Conservation (phyloP, 1,140 invertebrate species). For the Monochamus saltuarius region DNA sequence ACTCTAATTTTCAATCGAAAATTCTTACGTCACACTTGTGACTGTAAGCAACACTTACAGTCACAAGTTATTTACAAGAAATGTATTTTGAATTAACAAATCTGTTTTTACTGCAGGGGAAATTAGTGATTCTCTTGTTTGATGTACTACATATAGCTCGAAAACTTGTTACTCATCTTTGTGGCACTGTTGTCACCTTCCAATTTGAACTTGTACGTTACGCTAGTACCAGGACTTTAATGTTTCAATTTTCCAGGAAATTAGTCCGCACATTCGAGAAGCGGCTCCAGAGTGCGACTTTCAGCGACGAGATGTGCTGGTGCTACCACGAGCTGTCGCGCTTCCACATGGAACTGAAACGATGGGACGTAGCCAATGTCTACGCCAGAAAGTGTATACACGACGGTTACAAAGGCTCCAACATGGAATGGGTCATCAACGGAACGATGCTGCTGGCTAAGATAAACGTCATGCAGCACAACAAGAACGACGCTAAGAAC, state of each 20-base stretch:
- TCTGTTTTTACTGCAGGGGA: too few species aligned
- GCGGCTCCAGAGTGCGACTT: conserved; percentile 38
- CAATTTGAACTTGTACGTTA: not conserved
- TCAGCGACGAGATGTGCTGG: conserved; percentile 49
- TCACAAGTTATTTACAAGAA: too few species aligned
- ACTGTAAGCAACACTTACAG: too few species aligned
- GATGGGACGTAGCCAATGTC: conserved; percentile 56
- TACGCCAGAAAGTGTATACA: conserved; percentile 57
- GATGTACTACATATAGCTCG: too few species aligned
- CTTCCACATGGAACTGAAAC: conserved; percentile 53
- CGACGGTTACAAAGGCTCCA: conserved; percentile 50
- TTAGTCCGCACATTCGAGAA: conserved; percentile 36
- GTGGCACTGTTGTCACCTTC: too few species aligned
- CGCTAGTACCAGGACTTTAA: not conserved
- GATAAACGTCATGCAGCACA: conserved; percentile 56
- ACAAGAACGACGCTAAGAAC: conserved; percentile 51
- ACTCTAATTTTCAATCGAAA: too few species aligned
- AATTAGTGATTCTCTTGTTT: too few species aligned
- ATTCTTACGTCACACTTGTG: too few species aligned
- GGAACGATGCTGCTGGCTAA: conserved; percentile 55
- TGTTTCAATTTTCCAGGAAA: conserved; percentile 35
- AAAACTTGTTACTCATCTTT: too few species aligned
- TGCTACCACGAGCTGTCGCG: conserved; percentile 57
- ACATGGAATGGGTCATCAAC: conserved; percentile 55
- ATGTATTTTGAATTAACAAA: too few species aligned